phyloP scores from a whole-genome alignment of 1,140 invertebrate species.

The Tetragonula clypearis region DNA sequence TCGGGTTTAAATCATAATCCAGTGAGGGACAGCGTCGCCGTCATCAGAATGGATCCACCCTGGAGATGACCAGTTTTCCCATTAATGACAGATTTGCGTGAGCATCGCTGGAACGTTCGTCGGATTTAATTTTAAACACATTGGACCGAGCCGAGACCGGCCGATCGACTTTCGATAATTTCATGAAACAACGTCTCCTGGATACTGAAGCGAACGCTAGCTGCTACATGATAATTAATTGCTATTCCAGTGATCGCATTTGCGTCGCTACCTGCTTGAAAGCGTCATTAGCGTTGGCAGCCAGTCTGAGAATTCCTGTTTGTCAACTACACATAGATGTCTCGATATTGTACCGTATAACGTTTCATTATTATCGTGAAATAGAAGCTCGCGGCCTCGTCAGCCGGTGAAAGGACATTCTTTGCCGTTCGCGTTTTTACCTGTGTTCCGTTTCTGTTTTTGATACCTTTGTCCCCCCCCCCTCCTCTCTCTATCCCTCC shows the following conservation, averaged over 20 bases:
- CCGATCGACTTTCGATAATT: slow-evolving; percentile 39
- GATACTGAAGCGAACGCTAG: neutral
- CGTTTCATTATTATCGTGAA: slow-evolving; percentile 48
- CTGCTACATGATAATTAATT: slow-evolving; percentile 46
- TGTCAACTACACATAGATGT: slow-evolving; percentile 11
- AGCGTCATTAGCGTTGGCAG: slow-evolving; percentile 34
- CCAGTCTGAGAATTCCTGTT: slow-evolving; percentile 30
- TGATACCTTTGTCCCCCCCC: slow-evolving; percentile 35
- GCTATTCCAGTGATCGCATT: slow-evolving; percentile 29
- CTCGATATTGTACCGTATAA: slow-evolving; percentile 24
- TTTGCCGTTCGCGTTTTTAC: slow-evolving; percentile 48
- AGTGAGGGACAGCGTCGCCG: neutral
- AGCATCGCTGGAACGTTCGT: neutral
- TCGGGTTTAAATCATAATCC: neutral
- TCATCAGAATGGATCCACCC: neutral
- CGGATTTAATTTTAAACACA: neutral
- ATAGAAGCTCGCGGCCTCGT: slow-evolving; percentile 22
- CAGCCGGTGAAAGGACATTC: slow-evolving; percentile 33
- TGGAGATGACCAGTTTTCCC: neutral
- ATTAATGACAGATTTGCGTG: neutral
- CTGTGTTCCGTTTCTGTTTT: slow-evolving; percentile 43
- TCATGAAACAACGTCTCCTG: neutral
- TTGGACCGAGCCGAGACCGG: neutral
- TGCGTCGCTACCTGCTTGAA: slow-evolving; percentile 32
- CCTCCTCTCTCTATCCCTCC: neutral